These are phyloP conservation scores for Cydia fagiglandana DNA, from an alignment of 1,140 invertebrate genomes.

Conservation along the genomic window DNA sequence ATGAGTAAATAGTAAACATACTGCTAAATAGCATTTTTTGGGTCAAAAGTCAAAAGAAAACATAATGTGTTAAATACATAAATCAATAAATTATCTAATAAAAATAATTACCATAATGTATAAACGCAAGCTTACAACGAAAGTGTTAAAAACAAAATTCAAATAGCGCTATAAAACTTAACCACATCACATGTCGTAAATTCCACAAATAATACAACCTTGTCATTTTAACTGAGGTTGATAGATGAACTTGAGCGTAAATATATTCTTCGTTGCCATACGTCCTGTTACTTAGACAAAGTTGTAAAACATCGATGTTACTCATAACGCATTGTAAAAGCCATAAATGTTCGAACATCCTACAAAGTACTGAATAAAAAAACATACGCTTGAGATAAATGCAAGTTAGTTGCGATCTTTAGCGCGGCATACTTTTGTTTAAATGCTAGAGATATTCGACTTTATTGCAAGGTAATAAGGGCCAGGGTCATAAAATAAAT, in stretches of 20 bases:
- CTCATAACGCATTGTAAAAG: too few relatives aligned
- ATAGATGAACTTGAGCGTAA: too few relatives aligned
- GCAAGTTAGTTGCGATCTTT: not conserved
- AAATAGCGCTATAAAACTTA: not conserved
- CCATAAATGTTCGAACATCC: too few relatives aligned
- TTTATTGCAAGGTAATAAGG: not conserved
- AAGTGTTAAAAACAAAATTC: slow-evolving; percentile 6
- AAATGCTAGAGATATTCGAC: not conserved
- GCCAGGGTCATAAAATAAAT: not conserved
- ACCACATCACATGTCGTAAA: not conserved
- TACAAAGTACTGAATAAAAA: not conserved
- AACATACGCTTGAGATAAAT: slow-evolving; percentile 3
- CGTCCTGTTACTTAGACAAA: too few relatives aligned
- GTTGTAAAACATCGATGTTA: too few relatives aligned
- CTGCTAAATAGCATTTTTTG: too few relatives aligned
- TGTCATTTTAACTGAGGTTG: too few relatives aligned
- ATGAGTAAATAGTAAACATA: too few relatives aligned
- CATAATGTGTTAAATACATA: not conserved
- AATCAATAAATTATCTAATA: slow-evolving; percentile 5
- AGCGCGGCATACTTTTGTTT: too few relatives aligned
- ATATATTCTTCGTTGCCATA: too few relatives aligned
- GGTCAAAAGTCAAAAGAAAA: too few relatives aligned
- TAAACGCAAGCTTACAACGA: not conserved
- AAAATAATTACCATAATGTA: not conserved
- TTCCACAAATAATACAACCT: not conserved